phyloP scores from a whole-genome alignment of 2,797 vertebrate genomes.

The Nannoperca obscura region DNA sequence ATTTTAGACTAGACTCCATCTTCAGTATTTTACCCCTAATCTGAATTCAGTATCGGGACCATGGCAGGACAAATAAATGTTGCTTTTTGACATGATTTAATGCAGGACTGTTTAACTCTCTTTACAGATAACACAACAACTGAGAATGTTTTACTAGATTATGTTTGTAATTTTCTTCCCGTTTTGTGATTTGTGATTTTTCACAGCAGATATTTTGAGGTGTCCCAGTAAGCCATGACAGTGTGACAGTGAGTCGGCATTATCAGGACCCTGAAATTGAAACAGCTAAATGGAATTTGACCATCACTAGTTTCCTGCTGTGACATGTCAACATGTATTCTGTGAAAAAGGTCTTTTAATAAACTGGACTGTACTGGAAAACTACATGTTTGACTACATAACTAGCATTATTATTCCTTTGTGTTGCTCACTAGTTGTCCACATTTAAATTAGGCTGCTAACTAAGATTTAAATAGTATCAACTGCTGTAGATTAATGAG shows the following conservation, averaged over 20 bases:
- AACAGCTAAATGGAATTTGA: conserved; percentile 6
- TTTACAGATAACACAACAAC: not conserved
- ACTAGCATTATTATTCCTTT: conserved; percentile 20
- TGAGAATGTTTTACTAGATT: not conserved
- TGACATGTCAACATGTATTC: not conserved
- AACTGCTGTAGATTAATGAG: conserved; percentile 37
- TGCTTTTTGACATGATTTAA: not conserved
- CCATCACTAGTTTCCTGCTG: not conserved
- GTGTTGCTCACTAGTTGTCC: conserved; percentile 16
- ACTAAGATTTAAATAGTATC: conserved; percentile 34
- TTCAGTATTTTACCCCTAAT: not conserved
- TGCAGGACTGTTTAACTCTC: not conserved
- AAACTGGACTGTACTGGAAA: not conserved
- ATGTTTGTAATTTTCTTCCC: not conserved
- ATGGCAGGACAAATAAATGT: not conserved
- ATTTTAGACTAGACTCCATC: not conserved
- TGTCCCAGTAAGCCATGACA: not conserved
- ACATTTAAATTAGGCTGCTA: conserved; percentile 35
- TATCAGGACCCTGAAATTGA: conserved; percentile 3
- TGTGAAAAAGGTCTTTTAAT: not conserved
- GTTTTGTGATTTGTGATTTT: not conserved
- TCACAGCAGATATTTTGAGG: not conserved
- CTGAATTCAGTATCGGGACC: not conserved
- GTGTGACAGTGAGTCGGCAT: not conserved
- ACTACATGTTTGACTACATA: not conserved